These are phyloP conservation scores for Conus betulinus DNA, from an alignment of 1,140 invertebrate species.

Conservation along the genomic window DNA sequence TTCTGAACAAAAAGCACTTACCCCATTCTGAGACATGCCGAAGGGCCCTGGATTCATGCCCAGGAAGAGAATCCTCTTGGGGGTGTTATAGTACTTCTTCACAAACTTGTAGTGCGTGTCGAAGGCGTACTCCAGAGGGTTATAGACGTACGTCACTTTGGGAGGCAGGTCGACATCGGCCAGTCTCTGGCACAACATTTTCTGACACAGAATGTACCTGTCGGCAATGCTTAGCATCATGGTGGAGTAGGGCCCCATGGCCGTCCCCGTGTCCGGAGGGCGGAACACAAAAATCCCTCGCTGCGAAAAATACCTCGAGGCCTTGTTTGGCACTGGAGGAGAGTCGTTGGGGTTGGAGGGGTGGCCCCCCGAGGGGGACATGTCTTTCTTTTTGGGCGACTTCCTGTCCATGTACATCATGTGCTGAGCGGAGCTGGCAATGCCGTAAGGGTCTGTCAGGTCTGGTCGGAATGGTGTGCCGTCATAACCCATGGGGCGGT, in stretches of 20 bases:
- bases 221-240: conserved; percentile 44
- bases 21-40: conserved; percentile 95
- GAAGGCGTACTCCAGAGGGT: conserved; percentile 89
- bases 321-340: conserved; percentile 35
- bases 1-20: conserved; percentile 75
- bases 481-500: conserved; percentile 34
- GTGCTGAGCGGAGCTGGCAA: not conserved
- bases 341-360: conserved; percentile 24
- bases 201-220: conserved; percentile 56
- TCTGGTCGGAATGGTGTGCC: conserved; percentile 11
- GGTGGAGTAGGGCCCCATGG: conserved; percentile 31
- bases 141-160: conserved; percentile 84
- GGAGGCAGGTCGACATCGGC: conserved; percentile 56
- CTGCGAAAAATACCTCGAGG: conserved; percentile 37
- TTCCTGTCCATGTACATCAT: conserved; percentile 28
- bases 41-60: conserved; percentile 96
- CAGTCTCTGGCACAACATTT: conserved; percentile 57
- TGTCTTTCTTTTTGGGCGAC: conserved; percentile 34
- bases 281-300: conserved; percentile 49
- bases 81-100: conserved; percentile 80
- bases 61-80: conserved; percentile 87
- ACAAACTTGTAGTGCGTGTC: conserved; percentile 85
- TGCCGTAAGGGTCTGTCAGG: conserved; percentile 11
- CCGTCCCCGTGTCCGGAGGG: conserved; percentile 34
- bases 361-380: not conserved